phyloP scores from a whole-genome alignment of 2,113 vertebrate species.

The Anguilla japonica region DNA sequence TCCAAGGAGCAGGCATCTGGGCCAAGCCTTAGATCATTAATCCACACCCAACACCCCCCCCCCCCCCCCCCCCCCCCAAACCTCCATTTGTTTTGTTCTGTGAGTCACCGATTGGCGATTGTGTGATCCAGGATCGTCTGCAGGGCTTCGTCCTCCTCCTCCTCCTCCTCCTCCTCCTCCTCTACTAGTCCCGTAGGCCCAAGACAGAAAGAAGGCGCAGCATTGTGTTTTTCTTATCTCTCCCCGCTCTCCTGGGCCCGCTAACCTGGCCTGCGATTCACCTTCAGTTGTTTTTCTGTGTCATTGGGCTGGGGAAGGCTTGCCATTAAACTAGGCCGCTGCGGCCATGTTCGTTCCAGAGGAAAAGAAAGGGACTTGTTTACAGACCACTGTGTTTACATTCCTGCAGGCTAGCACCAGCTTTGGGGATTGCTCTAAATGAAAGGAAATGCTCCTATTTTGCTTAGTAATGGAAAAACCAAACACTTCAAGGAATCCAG shows the following conservation, averaged over 20 bases:
- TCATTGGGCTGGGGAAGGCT: slow-evolving; percentile 54
- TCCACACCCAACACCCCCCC: slow-evolving; percentile 18
- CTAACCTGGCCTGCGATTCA: not conserved
- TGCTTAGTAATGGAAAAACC: slow-evolving; percentile 74
- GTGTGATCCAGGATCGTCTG: slow-evolving; percentile 40
- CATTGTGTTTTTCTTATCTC: slow-evolving; percentile 15
- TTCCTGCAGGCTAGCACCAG: slow-evolving; percentile 71
- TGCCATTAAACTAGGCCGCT: slow-evolving; percentile 61
- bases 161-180: slow-evolving; percentile 20
- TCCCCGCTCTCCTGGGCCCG: slow-evolving; percentile 20
- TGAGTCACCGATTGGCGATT: slow-evolving; percentile 49
- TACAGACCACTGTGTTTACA: slow-evolving; percentile 79
- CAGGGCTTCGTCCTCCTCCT: slow-evolving; percentile 35
- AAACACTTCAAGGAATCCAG: slow-evolving; percentile 60
- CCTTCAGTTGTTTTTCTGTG: slow-evolving; percentile 40
- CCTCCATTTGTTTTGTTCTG: slow-evolving; percentile 52
- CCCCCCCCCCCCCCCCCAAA: not conserved
- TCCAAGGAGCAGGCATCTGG: slow-evolving; percentile 44
- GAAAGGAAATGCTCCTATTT: slow-evolving; percentile 73
- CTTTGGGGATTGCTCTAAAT: slow-evolving; percentile 69
- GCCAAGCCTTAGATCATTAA: slow-evolving; percentile 56
- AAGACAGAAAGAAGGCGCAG: not conserved
- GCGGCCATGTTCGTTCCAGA: slow-evolving; percentile 62
- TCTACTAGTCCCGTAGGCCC: not conserved
- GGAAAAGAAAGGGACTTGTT: slow-evolving; percentile 69